These are phyloP conservation scores for Sebastes oblongus DNA, from an alignment of 2,797 vertebrate species.

Conservation along the genomic window DNA sequence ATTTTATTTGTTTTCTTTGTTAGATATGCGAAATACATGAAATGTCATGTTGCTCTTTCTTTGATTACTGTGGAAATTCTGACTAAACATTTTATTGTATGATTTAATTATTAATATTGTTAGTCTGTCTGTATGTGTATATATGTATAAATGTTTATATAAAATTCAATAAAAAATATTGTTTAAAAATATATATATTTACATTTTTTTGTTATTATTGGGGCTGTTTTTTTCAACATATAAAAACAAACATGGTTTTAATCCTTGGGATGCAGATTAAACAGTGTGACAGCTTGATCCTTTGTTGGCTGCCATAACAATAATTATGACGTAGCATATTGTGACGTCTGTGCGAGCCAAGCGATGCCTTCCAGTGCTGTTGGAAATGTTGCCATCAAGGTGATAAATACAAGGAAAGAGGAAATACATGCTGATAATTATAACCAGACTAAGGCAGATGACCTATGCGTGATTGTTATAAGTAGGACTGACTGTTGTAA, in stretches of 20 bases:
- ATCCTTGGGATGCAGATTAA: slow-evolving; percentile 31
- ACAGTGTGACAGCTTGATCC: slow-evolving; percentile 39
- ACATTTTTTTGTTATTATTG: neutral
- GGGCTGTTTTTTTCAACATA: neutral
- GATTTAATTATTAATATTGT: no score
- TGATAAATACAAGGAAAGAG: neutral
- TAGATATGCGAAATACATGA: no score
- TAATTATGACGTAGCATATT: slow-evolving; percentile 58
- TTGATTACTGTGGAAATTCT: no score
- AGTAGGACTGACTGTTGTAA: neutral
- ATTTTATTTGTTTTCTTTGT: no score
- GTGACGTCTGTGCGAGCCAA: slow-evolving; percentile 52
- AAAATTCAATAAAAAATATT: no score
- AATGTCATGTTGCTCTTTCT: no score
- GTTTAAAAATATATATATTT: no score
- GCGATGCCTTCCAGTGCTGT: slow-evolving; percentile 42
- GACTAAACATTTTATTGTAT: no score
- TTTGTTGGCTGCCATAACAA: slow-evolving; percentile 66
- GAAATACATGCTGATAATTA: neutral
- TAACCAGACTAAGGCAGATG: neutral
- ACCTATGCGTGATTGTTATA: neutral
- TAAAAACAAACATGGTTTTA: slow-evolving; percentile 11
- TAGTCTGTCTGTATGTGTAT: no score
- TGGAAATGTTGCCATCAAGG: slow-evolving; percentile 12
- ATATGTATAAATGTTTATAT: no score